Conservation (phyloP, 2,113 vertebrate genomes). For the Oxyruncus cristatus region DNA sequence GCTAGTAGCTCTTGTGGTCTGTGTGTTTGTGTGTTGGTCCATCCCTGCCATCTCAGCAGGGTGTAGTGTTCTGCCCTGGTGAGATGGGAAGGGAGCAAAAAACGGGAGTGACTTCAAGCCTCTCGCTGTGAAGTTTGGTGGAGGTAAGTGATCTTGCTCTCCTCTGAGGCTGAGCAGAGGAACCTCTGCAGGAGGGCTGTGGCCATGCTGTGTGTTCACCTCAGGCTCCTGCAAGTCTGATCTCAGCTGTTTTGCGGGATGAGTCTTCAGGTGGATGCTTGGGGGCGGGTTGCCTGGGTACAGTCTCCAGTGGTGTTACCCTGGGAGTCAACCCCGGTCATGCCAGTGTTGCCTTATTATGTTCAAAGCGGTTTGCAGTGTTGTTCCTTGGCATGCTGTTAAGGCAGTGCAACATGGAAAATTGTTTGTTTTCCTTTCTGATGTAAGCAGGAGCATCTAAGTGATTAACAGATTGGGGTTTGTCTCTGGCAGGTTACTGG, state of each 20-base stretch:
- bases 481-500: conserved; percentile 84
- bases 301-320: neutral
- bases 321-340: neutral
- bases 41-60: neutral
- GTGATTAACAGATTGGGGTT: neutral
- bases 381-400: neutral
- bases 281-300: neutral
- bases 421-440: neutral
- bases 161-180: neutral
- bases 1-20: neutral
- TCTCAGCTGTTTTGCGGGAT: neutral
- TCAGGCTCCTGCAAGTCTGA: neutral
- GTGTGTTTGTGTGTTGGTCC: accelerated
- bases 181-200: neutral
- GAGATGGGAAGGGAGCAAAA: neutral
- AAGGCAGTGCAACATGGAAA: neutral
- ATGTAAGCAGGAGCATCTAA: neutral
- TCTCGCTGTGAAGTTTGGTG: neutral
- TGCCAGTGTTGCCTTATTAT: neutral
- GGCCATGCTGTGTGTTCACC: neutral
- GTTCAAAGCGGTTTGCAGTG: neutral
- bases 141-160: neutral
- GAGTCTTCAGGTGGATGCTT: conserved; percentile 1
- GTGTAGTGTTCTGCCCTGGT: neutral
- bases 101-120: neutral